Conservation (phyloP, 2,797 vertebrate species). For the Alcedo quadribrachys region DNA sequence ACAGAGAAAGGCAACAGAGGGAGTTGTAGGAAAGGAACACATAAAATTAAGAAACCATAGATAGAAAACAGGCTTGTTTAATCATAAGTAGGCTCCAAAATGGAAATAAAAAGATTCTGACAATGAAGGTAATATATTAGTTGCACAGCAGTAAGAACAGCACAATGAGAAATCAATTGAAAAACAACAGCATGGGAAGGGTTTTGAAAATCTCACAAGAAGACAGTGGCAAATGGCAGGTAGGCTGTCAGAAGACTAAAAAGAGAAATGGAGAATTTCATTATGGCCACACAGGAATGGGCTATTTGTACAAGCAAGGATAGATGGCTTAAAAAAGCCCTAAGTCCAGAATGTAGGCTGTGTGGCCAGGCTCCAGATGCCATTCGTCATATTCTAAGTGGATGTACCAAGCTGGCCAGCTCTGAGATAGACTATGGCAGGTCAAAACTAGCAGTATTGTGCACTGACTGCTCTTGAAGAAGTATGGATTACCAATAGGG, state of each 20-base stretch:
- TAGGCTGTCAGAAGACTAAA: not conserved
- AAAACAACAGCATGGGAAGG: not conserved
- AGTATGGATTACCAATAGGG: not conserved
- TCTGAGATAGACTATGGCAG: not conserved
- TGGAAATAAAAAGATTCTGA: not conserved
- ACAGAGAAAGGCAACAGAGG: not conserved
- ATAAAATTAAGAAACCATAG: not conserved
- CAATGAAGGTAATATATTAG: not conserved
- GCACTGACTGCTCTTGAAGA: not conserved
- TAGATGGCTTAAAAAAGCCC: not conserved
- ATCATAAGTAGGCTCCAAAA: not conserved
- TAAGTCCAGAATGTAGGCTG: not conserved
- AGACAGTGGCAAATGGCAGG: not conserved
- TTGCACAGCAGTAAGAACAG: not conserved
- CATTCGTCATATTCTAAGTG: slow-evolving; percentile 39
- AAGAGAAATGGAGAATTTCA: slow-evolving; percentile 14
- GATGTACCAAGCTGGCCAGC: not conserved
- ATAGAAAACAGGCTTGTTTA: not conserved
- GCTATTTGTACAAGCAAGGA: slow-evolving; percentile 1
- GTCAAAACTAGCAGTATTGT: not conserved
- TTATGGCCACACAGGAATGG: not conserved
- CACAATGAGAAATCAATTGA: not conserved
- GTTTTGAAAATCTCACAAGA: not conserved
- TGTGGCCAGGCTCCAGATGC: slow-evolving; percentile 10
- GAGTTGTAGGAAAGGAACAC: not conserved